A percentile compares a stretch with the other conserved stretches of the same genome.
phyloP scores from a whole-genome alignment of 2,113 vertebrate genomes.

The Tychaedon coryphoeus region DNA sequence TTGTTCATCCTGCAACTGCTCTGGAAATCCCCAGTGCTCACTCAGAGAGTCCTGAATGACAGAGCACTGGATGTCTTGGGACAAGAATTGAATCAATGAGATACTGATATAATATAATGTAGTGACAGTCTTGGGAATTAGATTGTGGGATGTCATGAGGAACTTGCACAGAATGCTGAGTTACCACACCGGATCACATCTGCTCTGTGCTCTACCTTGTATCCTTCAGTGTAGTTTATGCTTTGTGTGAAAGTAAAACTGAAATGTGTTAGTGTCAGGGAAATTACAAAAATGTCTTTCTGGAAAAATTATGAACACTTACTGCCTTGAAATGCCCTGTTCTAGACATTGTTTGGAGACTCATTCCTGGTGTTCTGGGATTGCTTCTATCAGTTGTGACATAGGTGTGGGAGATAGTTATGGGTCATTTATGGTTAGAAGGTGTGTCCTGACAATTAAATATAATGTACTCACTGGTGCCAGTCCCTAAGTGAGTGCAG shows the following conservation, averaged over 20 bases:
- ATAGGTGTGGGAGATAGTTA: background rate
- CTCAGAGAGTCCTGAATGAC: background rate
- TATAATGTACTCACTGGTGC: background rate
- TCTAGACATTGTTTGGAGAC: background rate
- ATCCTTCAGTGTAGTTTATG: background rate
- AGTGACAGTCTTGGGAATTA: background rate
- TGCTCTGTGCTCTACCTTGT: background rate
- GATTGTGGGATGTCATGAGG: background rate
- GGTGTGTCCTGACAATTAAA: background rate
- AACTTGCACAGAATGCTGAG: background rate
- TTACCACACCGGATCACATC: background rate
- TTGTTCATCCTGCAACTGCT: background rate
- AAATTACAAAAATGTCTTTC: background rate
- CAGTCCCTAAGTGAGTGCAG: background rate
- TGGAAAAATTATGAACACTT: background rate
- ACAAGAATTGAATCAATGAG: background rate
- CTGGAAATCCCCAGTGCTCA: background rate
- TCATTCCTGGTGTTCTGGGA: background rate
- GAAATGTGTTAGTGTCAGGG: background rate
- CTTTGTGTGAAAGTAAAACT: background rate
- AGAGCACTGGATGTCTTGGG: background rate
- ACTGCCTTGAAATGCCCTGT: background rate
- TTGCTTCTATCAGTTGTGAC: background rate
- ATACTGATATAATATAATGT: background rate
- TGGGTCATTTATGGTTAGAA: slow-evolving; percentile 7